Evolutionary conservation across 2,888 invertebrate genomes (phyloP), one percentile per base, ranked within the genome.

Genomic region (Drosophila nr. fundita): DNA sequence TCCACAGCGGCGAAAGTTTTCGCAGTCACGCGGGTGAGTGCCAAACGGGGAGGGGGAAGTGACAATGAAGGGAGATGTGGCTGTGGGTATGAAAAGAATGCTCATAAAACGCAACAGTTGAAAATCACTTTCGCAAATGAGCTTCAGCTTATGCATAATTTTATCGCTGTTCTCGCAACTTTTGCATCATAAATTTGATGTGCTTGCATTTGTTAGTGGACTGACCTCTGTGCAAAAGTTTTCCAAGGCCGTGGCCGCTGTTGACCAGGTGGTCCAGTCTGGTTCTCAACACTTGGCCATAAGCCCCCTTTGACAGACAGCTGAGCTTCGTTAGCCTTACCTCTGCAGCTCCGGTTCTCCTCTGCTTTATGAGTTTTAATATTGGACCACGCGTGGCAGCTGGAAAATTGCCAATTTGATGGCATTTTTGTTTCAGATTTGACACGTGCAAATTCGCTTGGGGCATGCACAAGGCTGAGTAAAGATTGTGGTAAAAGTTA

Each of bases 1-100:
- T 93, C 55, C 92, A 93, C 61, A 92, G 92, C 76, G 92, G 92
- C 40, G 93, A 93, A 84, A 92, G 92, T 88, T 92, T 93, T 87
- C 92, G 93, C 72, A 90, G 90, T 72, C 92, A 92, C 82, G 91
- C 83, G 69, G 93, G 93, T 93, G 78, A 91, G 91, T 79, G 38
- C n/a, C 30, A 50, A 27, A 30, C 30, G 42, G 15, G 13, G 2
- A 4, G 27, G 42, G 13, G 52, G 24, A 6, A 1, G 13, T 11
- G 32, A 15, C 5, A 24, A n/a, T 29, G 38, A 7, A 10, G 5
- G 36, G 50, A 58, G 0, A 0, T 24, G 40, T 34, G 24, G 29
- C 3, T 36, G 15, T 42, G 62, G 59, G 15, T 7, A 15, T 45
- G 21, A 24, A 65, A 32, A 18, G 50, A 40, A 34, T 40, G 50